Conservation (phyloP, 2,113 vertebrate genomes). For the Rhinogobius similis region DNA sequence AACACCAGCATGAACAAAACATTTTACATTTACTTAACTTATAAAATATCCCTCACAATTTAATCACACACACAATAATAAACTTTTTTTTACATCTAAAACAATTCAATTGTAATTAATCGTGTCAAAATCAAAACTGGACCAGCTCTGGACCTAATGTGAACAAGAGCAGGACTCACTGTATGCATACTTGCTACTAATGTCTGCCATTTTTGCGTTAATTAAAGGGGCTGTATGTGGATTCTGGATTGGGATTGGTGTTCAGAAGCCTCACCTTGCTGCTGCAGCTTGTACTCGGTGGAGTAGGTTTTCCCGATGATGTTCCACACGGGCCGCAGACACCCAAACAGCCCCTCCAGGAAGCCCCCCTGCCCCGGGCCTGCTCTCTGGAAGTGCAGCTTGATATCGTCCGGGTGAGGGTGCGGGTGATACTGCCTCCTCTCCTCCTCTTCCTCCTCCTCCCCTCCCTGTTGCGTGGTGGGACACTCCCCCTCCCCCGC, state of each 20-base stretch:
- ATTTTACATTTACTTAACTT: too few relatives aligned
- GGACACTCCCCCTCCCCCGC: conserved; percentile 68
- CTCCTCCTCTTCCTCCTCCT: conserved; percentile 58
- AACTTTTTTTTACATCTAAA: neutral
- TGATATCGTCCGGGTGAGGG: conserved; percentile 84
- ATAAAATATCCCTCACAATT: too few relatives aligned
- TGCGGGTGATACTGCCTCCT: conserved; percentile 50
- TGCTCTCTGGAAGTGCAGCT: conserved; percentile 90
- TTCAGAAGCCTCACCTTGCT: conserved; percentile 85
- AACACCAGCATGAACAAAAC: too few relatives aligned
- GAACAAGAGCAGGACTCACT: too few relatives aligned
- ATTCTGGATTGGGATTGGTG: too few relatives aligned
- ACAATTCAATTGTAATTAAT: neutral
- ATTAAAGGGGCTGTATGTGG: too few relatives aligned
- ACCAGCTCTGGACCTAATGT: too few relatives aligned
- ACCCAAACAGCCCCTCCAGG: conserved; percentile 95
- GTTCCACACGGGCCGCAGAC: conserved; percentile 95
- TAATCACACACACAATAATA: neutral
- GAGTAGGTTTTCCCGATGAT: conserved; percentile 98
- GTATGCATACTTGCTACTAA: too few relatives aligned
- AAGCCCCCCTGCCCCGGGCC: conserved; percentile 87
- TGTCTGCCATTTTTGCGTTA: too few relatives aligned
- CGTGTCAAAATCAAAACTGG: too few relatives aligned
- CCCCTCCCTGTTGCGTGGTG: conserved; percentile 47
- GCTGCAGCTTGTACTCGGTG: conserved; percentile 96